These are phyloP conservation scores for Cephus rjabovi DNA, from an alignment of 2,888 invertebrate genomes.

Conservation along the genomic window DNA sequence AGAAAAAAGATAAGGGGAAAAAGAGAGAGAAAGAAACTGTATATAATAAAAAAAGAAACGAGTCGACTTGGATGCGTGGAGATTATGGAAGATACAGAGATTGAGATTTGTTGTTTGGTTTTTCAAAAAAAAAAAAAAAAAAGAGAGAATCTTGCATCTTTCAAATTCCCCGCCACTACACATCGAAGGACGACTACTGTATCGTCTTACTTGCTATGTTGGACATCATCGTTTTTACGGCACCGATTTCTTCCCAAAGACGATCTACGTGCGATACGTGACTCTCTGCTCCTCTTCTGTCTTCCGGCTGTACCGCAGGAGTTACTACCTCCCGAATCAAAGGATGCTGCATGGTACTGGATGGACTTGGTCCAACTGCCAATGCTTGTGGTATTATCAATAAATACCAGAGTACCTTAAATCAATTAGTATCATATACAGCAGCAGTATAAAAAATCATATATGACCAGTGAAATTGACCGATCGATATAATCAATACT, in stretches of 20 bases:
- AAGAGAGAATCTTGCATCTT: background rate
- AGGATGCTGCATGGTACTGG: slow-evolving; percentile 12
- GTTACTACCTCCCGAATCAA: slow-evolving; percentile 1
- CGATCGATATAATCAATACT: background rate
- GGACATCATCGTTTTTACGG: slow-evolving; percentile 35
- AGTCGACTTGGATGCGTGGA: background rate
- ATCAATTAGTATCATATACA: background rate
- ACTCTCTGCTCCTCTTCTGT: slow-evolving; percentile 6
- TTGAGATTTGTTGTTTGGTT: background rate
- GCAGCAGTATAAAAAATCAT: background rate
- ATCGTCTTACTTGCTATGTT: slow-evolving; percentile 30
- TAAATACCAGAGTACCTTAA: background rate
- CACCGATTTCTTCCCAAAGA: slow-evolving; percentile 37
- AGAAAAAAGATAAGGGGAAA: background rate
- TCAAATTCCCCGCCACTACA: background rate
- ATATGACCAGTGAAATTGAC: background rate
- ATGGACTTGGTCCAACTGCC: slow-evolving; percentile 14
- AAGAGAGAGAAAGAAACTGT: background rate
- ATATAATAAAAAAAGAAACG: background rate
- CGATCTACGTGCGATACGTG: slow-evolving; percentile 17
- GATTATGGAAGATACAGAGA: background rate
- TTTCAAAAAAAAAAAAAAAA: background rate
- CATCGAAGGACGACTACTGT: background rate
- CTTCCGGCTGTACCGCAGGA: slow-evolving; percentile 11
- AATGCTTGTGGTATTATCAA: background rate